These are phyloP conservation scores for Caenorhabditis sinica DNA, from an alignment of 2,888 invertebrate genomes.

Conservation along the genomic window DNA sequence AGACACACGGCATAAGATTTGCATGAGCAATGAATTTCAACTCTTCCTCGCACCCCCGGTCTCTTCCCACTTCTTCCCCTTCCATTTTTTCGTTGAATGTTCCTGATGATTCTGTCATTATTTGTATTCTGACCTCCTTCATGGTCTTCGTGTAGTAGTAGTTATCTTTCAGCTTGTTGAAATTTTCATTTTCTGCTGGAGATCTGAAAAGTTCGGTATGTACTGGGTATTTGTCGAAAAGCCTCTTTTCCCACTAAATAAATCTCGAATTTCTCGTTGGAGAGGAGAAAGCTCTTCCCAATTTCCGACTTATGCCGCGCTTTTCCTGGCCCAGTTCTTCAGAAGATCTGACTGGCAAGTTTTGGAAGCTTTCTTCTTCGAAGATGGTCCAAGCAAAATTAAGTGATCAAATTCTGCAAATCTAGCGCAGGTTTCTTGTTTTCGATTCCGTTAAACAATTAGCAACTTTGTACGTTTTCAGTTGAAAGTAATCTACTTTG, in stretches of 20 bases:
- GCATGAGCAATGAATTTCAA: constrained; percentile 69
- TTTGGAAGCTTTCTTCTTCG: not conserved
- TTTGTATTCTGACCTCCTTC: constrained; percentile 21
- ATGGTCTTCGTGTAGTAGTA: no score
- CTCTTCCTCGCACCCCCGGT: constrained; percentile 34
- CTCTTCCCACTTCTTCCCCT: constrained; percentile 6
- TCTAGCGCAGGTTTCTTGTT: no score
- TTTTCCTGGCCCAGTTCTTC: not conserved
- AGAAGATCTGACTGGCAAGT: not conserved
- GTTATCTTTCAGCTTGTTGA: not conserved
- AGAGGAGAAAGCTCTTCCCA: constrained; percentile 25
- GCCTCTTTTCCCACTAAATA: constrained; percentile 38
- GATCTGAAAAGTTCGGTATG: not conserved
- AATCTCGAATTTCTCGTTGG: constrained; percentile 45
- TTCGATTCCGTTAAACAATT: no score
- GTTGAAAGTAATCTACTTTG: no score
- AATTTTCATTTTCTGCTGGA: not conserved
- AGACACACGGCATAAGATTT: constrained; percentile 65
- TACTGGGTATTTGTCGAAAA: not conserved
- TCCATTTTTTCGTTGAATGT: constrained; percentile 12
- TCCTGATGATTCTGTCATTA: constrained; percentile 30
- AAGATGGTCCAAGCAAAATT: no score
- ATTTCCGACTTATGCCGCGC: constrained; percentile 35
- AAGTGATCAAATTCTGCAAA: no score
- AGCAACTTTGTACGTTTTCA: no score